Percentiles rank a stretch among this genome's conserved stretches.
Evolutionary conservation across 2,888 invertebrate species (phyloP).

Genomic region (Halocaridina rubra): DNA sequence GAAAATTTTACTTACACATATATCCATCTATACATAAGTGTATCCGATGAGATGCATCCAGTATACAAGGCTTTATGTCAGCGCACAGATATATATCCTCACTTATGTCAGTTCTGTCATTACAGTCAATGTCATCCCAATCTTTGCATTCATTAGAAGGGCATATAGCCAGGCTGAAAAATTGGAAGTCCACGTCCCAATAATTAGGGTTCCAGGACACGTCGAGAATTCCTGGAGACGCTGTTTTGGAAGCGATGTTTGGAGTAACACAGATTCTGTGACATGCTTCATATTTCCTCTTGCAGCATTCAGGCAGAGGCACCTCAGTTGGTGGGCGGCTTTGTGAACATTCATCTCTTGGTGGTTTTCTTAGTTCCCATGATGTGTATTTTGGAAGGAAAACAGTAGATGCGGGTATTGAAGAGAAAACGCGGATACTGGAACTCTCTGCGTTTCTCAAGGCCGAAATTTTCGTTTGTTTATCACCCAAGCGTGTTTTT

Average conservation of each 20-base stretch:
- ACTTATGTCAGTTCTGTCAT: not conserved
- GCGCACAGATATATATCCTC: not conserved
- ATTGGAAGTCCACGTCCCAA: too few species aligned
- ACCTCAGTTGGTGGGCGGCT: not conserved
- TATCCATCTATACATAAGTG: slow-evolving; percentile 7
- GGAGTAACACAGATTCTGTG: not conserved
- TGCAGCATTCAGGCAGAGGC: not conserved
- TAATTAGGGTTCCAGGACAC: too few species aligned
- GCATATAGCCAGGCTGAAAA: too few species aligned
- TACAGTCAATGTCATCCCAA: not conserved
- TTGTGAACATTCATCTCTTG: not conserved
- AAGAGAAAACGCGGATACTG: too few species aligned
- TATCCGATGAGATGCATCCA: slow-evolving; percentile 3
- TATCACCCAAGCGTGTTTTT: too few species aligned
- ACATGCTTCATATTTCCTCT: not conserved
- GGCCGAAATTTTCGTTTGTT: too few species aligned
- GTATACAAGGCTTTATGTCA: not conserved
- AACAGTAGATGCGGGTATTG: too few species aligned
- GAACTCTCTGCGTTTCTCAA: too few species aligned
- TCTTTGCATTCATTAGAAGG: too few species aligned
- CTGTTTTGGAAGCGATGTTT: not conserved
- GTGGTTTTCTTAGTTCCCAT: too few species aligned
- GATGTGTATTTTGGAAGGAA: too few species aligned
- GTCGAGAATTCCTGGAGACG: too few species aligned
- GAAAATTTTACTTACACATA: slow-evolving; percentile 7